Evolutionary conservation across 2,888 invertebrate genomes (phyloP), one percentile per base, ranked within the genome.

Genomic region (Drosophila paucipuncta): DNA sequence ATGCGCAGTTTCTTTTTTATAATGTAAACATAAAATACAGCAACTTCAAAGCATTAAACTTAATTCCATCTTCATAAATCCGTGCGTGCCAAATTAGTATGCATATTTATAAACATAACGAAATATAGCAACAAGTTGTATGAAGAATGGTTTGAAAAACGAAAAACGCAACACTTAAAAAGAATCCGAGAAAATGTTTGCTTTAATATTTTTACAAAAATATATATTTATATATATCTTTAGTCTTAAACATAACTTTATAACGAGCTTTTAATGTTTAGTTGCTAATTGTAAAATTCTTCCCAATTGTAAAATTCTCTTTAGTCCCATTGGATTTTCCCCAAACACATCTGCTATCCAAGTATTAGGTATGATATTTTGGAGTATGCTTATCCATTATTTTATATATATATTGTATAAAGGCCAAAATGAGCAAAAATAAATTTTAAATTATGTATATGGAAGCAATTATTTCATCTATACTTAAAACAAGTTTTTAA

Each of bases 41-140:
- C 76, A 78, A 85, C 66, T 66, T 78, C 67, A 82, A 75, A 85
- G 76, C 74, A 69, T 55, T 58, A 28, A 66, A 52, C 49, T 35
- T 62, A 55, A 75, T 37, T 60, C 47, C 64, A 65, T 59, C 35
- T 69, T 50, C 49, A 35, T 57, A 66, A 59, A 73, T 81, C 83
- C 72, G 78, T 73, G 75, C 76, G 85, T 85, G 85, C 85, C 85
- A 85, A 86, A 82, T 68, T 76, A 73, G 79, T 78, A 80, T 86
- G 87, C 87, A 73, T 61, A 72, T 72, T 50, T 58, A 18, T 67
- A 61, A 71, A 47, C 43, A 18, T 52, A 49, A 18, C 47, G 28
- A 61, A 22, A 55, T 30, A 50, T 33, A 61, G 50, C 43, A 41
- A 80, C 64, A 69, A 62, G 59, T 82, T 85, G 76, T 69, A 79